Evolutionary conservation across 2,888 invertebrate species (phyloP), one percentile per base, ranked within the genome.

Genomic region (Arctia plantaginis): DNA sequence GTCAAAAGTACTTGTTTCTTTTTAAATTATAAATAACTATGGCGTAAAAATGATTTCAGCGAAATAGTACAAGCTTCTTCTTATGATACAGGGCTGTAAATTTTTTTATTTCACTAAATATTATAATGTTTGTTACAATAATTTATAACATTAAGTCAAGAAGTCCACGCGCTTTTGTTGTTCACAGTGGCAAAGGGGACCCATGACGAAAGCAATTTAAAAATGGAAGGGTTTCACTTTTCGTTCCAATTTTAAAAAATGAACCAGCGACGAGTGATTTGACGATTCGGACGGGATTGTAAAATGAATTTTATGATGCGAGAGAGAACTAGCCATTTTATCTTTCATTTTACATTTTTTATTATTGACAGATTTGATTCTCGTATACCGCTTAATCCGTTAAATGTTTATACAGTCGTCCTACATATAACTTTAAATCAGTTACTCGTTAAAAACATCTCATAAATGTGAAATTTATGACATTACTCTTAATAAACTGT

Each of bases 151-250:
- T 84, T 86, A 88, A 85, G 83, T 82, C 86, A 86, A 83, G 87
- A 88, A 86, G 80, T 82, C 81, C 82, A 83, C 80, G 86, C 88
- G 89, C 88, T 87, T 88, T 89, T 89, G 86, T 87, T 81, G 82
- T 82, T 86, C 86, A 85, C 88, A 91, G 90, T 91, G 91, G 91
- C 91, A 90, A 90, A 91, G 92, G 93, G 93, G 90, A 92, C 92
- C 91, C 94, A 93, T 94, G 95, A 94, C 94, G 93, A 93, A 94
- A 93, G 90, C 92, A 93, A 94, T 94, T 95, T 93, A 93, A 94
- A 94, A 95, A 93, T 93, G 93, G 92, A 93, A 92, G 94, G 95
- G 94, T 94, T 95, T 94, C 91, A 91, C 90, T 93, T 93, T 93
- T 92, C 91, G 93, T 91, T 93, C 92, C 93, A 93, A 93, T 94